Evolutionary conservation across 1,140 invertebrate species (phyloP), one percentile per base, ranked within the genome.

Genomic region (Palaemon carinicauda): DNA sequence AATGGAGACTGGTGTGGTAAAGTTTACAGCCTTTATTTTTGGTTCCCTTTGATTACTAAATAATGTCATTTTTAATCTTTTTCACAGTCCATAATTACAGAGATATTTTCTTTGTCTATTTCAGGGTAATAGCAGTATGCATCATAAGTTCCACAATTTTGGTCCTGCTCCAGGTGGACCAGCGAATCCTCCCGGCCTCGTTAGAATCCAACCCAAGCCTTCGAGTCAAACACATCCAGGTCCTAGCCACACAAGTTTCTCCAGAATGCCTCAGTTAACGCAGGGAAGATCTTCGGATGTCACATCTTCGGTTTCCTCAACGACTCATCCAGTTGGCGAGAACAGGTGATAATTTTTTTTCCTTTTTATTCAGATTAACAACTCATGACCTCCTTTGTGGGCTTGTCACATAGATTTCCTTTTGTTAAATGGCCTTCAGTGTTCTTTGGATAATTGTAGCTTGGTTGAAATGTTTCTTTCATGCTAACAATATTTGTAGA

Each of bases 151-250:
- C 52, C 87, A 87, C 24, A 88, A 80, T 1, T 88, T 88, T 84
- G 87, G 87, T 54, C 87, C 87, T 50, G 87, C 75, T 14, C 87
- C 87, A 31, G 82, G 79, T 33, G 88, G 88, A 10, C 65, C 88
- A 19, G 77, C 82, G n/a, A 89, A 89, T 52, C 89, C 89, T 10
- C 89, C 89, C 21, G 89, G 89, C 15, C 82, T 89, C 29, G 89
- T 89, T 71, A 83, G 89, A 29, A 89, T 89, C 29, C 89, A 89
- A 33, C 89, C 89, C 33, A 89, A 89, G 24, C 89, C 89, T 21
- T 80, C 65, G 52, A 52, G 74, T n/a, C 85, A 87, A 69, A 31
- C 79, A 12, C 79, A 83, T 53, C 81, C 77, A 51, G 84, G 53
- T 15, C 82, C 65, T 54, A 77, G 65, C 53, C 80, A 69, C 52